Conservation (phyloP, 1,140 invertebrate genomes). For the Centruroides sculpturatus region DNA sequence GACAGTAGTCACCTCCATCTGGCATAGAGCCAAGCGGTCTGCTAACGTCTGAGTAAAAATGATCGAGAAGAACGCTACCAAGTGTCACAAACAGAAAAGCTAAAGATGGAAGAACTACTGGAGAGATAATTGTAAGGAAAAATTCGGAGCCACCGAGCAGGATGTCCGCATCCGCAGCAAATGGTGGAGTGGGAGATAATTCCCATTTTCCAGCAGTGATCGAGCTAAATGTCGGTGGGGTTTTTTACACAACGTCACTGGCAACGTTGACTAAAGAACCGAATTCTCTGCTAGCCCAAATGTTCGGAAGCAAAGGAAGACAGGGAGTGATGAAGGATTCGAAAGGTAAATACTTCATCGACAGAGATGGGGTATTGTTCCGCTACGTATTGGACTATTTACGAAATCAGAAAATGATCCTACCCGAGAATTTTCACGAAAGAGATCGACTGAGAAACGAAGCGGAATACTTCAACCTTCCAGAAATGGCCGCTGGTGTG, state of each 20-base stretch:
- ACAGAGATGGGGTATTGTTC: conserved; percentile 94
- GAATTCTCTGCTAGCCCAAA: conserved; percentile 51
- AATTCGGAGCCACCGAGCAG: too few relatives aligned
- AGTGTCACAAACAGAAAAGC: too few relatives aligned
- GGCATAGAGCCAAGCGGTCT: too few relatives aligned
- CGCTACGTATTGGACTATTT: conserved; percentile 93
- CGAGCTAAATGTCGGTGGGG: conserved; percentile 81
- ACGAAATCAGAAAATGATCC: conserved; percentile 67
- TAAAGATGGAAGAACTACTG: too few relatives aligned
- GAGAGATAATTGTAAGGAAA: too few relatives aligned
- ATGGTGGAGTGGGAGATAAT: too few relatives aligned
- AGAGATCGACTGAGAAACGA: conserved; percentile 75
- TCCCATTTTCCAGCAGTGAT: conserved; percentile 37
- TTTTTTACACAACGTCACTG: conserved; percentile 70
- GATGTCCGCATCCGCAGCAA: too few relatives aligned
- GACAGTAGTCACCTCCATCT: too few relatives aligned
- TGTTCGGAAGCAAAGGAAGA: conserved; percentile 44
- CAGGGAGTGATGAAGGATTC: not conserved
- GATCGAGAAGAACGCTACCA: too few relatives aligned
- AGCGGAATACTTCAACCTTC: conserved; percentile 69
- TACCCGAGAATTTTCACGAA: conserved; percentile 93
- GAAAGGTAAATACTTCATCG: conserved; percentile 50
- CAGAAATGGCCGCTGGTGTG: conserved; percentile 38
- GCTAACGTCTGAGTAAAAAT: too few relatives aligned
- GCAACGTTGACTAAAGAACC: conserved; percentile 57